Base-by-base conservation (phyloP, 2,888 invertebrate species). In the Bhutanitis thaidina region DNA sequence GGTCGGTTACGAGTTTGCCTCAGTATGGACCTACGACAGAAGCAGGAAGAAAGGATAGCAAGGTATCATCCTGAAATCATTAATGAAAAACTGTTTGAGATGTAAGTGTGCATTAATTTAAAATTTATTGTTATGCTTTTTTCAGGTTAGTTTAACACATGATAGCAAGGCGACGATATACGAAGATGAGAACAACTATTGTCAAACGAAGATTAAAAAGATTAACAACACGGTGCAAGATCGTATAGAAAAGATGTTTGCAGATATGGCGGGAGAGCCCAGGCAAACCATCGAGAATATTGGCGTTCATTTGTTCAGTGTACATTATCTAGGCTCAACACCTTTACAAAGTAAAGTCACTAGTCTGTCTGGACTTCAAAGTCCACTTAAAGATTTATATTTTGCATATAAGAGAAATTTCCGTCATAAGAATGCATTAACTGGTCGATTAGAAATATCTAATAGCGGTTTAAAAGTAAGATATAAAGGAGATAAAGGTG, bases 231-330 rank as follows among this genome's bases (percentile, higher is more conserved):
- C 93, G 48, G 95, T 96, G 1, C 96, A 97, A 77, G 96, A 95
- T 12, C 93, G 94, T 65, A 96, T 97, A 77, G 96, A 96, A 74
- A 93, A 94, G 64, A 94, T 96, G 93, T 96, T 96, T 71, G 92
- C 92, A 16, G 94, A 94, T 54, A 92, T 94, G 66, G 92, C 94
- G 2, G 91, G 91, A 49, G 90, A 90, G 57, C 79, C 90, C 40
- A 74, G 77, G 54, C 76, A 71, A 35, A 90, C 92, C 54, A 73
- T 79, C 27, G 90, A 90, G 27, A 83, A 76, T 45, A 91, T 92
- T 1, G 90, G 92, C 7, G 84, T 90, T 34, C 92, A 92, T 61
- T 80, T 91, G 39, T 94, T 94, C 64, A 91, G 92, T 59, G 96
- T 97, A 1, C 94, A 95, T 65, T 97, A 96, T 68, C 87, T 97